Percentiles rank a stretch among this genome's conserved stretches.
Conservation (phyloP, 2,888 invertebrate species). For the Ommatoiulus sabulosus region DNA sequence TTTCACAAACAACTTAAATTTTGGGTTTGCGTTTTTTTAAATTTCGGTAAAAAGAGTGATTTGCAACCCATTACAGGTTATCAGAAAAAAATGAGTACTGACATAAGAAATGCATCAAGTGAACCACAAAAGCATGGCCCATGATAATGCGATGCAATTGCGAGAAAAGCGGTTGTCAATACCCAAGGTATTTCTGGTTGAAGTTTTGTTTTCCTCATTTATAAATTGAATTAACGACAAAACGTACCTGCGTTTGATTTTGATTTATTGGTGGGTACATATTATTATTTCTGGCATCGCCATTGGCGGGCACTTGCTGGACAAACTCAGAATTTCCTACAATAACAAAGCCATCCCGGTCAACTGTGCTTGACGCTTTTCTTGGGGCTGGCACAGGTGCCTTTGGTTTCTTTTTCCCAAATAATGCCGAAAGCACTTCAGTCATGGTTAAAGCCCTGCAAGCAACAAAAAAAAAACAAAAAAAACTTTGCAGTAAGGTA, state of each 20-base stretch:
- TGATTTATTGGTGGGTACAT: conserved; percentile 22
- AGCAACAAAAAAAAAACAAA: too few species aligned
- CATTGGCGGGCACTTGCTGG: neutral
- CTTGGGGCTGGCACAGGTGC: conserved; percentile 52
- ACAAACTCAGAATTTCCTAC: conserved; percentile 49
- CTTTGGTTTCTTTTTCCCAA: conserved; percentile 56
- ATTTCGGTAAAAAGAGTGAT: too few species aligned
- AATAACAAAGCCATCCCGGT: conserved; percentile 46
- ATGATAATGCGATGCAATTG: neutral
- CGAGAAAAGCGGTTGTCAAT: neutral
- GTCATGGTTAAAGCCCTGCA: conserved; percentile 48
- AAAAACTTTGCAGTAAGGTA: too few species aligned
- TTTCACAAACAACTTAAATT: too few species aligned
- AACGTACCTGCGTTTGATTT: conserved; percentile 28
- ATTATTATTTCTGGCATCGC: conserved; percentile 30
- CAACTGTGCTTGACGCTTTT: neutral
- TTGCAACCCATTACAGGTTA: too few species aligned
- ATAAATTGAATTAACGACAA: too few species aligned
- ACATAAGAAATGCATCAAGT: too few species aligned
- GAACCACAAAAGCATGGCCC: too few species aligned
- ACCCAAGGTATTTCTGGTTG: neutral
- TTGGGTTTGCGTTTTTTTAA: too few species aligned
- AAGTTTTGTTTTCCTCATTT: neutral
- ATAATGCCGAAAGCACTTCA: conserved; percentile 51
- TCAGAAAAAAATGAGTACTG: too few species aligned